Evolutionary conservation across 2,113 vertebrate genomes (phyloP).

Genomic region (Ondatra zibethicus): DNA sequence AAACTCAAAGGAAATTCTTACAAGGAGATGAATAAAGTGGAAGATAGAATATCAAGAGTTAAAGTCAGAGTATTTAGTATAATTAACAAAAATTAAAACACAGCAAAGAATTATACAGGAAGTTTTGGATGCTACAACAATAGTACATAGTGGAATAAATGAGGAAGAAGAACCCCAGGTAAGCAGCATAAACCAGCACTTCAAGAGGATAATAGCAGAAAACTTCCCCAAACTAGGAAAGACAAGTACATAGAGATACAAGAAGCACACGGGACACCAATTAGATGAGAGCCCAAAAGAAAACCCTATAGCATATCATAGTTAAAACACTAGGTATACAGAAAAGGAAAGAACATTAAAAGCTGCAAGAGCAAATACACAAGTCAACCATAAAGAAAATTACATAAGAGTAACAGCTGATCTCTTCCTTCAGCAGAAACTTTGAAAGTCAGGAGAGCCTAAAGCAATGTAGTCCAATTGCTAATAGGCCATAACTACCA

Average conservation of each 20-base stretch:
- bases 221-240: background rate
- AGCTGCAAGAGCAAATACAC: background rate
- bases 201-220: background rate
- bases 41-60: background rate
- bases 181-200: background rate
- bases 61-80: too few relatives aligned
- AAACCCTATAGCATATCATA: background rate
- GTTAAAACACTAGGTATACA: background rate
- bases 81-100: background rate
- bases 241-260: background rate
- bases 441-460: background rate
- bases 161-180: background rate
- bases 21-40: background rate
- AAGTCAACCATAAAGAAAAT: background rate
- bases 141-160: background rate
- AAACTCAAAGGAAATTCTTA: background rate
- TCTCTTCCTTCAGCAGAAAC: background rate
- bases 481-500: background rate
- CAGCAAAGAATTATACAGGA: background rate
- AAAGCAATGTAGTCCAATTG: background rate
- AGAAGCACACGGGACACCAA: background rate
- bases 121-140: background rate
- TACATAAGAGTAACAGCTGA: background rate
- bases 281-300: background rate
- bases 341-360: background rate